Evolutionary conservation across 2,113 vertebrate genomes (phyloP).

Genomic region (Pardalotus punctatus): DNA sequence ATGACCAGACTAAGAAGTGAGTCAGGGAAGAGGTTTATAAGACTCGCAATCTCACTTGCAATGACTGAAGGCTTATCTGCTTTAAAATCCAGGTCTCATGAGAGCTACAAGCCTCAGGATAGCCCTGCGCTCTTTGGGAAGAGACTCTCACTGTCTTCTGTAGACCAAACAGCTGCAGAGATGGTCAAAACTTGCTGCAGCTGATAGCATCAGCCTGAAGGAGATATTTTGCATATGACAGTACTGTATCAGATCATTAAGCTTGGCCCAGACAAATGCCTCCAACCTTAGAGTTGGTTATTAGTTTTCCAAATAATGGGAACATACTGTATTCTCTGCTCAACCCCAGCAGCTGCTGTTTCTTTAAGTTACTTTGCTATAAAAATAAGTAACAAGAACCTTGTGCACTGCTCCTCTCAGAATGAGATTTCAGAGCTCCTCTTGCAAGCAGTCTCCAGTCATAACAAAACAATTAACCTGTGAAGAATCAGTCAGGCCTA

Average conservation of each 20-base stretch:
- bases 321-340: background rate
- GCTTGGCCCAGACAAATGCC: background rate
- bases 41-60: background rate
- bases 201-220: background rate
- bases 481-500: background rate
- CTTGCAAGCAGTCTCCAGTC: background rate
- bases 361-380: background rate
- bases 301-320: background rate
- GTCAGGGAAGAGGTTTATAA: background rate
- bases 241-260: background rate
- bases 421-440: background rate
- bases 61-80: background rate
- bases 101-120: background rate
- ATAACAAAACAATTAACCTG: background rate
- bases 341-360: background rate
- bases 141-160: background rate
- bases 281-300: background rate
- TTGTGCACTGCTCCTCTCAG: background rate
- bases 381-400: background rate
- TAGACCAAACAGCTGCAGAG: background rate
- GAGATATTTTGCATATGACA: background rate
- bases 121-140: background rate
- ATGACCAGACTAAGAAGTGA: background rate
- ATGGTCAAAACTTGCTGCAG: background rate
- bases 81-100: background rate